Conservation (phyloP, 2,797 vertebrate species). For the Thunnus albacares region DNA sequence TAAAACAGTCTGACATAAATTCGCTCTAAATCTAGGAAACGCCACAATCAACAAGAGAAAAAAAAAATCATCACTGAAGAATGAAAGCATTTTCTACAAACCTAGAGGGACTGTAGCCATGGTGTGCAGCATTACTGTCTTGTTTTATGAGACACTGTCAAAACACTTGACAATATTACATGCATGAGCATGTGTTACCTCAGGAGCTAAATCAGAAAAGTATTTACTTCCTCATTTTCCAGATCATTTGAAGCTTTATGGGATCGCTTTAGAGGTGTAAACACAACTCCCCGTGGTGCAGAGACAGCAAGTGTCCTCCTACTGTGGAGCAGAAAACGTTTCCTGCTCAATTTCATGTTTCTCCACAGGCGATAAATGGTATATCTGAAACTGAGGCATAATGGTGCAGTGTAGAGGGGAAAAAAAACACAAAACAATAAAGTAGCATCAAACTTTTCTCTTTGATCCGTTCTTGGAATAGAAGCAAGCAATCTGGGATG, state of each 20-base stretch:
- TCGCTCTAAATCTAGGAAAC: conserved; percentile 44
- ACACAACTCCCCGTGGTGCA: conserved; percentile 30
- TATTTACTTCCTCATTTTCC: conserved; percentile 55
- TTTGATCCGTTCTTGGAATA: conserved; percentile 33
- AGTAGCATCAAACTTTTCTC: conserved; percentile 5
- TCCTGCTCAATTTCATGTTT: conserved; percentile 22
- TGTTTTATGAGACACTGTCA: conserved; percentile 22
- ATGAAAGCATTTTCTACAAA: conserved; percentile 29
- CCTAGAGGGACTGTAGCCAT: conserved; percentile 1
- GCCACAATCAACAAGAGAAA: conserved; percentile 11
- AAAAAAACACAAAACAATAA: not conserved
- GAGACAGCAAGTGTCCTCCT: conserved; percentile 9
- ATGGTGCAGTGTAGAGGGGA: not conserved
- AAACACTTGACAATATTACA: conserved; percentile 33
- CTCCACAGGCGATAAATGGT: conserved; percentile 25
- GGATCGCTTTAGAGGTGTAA: conserved; percentile 30
- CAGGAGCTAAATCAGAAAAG: conserved; percentile 27
- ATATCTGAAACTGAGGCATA: conserved; percentile 8
- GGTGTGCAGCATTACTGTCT: not conserved
- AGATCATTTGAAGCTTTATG: conserved; percentile 30
- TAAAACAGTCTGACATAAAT: conserved; percentile 26
- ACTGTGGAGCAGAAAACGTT: conserved; percentile 4
- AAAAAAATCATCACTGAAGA: conserved; percentile 5
- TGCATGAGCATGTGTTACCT: conserved; percentile 28
- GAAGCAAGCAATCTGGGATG: conserved; percentile 27